phyloP scores from a whole-genome alignment of 2,888 invertebrate genomes.

The Heliconius charithonia region DNA sequence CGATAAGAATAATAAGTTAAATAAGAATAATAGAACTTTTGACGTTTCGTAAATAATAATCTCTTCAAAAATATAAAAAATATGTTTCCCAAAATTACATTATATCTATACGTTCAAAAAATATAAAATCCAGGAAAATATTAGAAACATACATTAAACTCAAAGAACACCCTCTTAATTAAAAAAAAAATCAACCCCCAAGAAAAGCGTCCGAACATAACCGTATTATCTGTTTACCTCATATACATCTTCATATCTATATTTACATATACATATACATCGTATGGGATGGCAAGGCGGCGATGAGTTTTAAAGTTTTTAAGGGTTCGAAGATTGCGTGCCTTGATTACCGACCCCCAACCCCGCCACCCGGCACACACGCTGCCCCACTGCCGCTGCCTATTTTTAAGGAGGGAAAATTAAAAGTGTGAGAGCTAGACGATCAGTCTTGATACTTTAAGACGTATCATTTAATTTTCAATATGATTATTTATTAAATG shows the following conservation, averaged over 20 bases:
- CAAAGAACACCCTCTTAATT: constrained; percentile 21
- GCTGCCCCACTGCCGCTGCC: constrained; percentile 76
- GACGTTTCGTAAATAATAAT: too few species aligned
- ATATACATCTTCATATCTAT: constrained; percentile 18
- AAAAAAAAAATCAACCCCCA: constrained; percentile 9
- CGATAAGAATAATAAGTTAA: too few species aligned
- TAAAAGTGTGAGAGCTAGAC: constrained; percentile 72
- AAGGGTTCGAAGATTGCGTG: constrained; percentile 86
- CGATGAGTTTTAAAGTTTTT: constrained; percentile 86
- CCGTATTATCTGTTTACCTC: constrained; percentile 10
- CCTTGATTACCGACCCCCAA: constrained; percentile 83
- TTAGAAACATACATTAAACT: constrained; percentile 7
- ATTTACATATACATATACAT: not conserved
- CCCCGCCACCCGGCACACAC: constrained; percentile 60
- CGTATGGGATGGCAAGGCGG: constrained; percentile 60
- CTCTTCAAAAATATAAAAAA: not conserved
- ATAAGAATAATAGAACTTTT: too few species aligned
- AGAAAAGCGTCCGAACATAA: constrained; percentile 13
- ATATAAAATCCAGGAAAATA: not conserved
- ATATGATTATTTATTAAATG: not conserved
- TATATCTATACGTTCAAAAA: not conserved
- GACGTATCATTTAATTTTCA: constrained; percentile 49
- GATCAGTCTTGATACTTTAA: constrained; percentile 72
- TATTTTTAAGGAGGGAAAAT: constrained; percentile 84
- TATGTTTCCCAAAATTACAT: not conserved